These are phyloP conservation scores for Bombus superbus DNA, from an alignment of 1,140 invertebrate genomes.

Conservation along the genomic window DNA sequence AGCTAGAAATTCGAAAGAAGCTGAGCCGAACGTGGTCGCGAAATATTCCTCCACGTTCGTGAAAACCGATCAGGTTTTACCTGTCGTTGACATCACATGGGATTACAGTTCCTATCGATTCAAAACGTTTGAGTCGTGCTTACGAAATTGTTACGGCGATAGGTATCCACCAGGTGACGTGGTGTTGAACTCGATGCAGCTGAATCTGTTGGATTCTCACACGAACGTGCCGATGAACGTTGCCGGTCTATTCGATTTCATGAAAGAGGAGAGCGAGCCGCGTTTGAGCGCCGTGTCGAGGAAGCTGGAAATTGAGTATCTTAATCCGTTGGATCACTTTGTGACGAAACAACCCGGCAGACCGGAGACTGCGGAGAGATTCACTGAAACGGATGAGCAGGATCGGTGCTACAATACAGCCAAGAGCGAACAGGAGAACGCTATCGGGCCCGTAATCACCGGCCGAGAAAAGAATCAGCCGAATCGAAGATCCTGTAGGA, in stretches of 20 bases:
- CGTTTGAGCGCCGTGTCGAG: constrained; percentile 7
- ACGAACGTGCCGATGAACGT: neutral
- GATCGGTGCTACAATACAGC: neutral
- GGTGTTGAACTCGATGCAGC: constrained; percentile 56
- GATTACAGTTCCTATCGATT: constrained; percentile 49
- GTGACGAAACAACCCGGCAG: constrained; percentile 15
- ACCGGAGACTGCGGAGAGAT: constrained; percentile 46
- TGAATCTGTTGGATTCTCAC: constrained; percentile 49
- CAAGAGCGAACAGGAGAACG: neutral
- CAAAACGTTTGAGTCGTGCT: constrained; percentile 36
- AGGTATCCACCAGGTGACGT: constrained; percentile 55
- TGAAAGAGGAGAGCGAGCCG: constrained; percentile 2
- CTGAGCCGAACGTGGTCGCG: neutral
- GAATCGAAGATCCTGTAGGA: constrained; percentile 32
- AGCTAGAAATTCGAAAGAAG: too few relatives aligned
- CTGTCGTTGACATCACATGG: constrained; percentile 53
- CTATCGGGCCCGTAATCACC: constrained; percentile 29
- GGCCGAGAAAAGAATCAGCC: constrained; percentile 38
- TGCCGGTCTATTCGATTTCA: constrained; percentile 45
- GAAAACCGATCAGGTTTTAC: constrained; percentile 33
- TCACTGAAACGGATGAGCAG: constrained; percentile 46
- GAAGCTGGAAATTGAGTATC: constrained; percentile 57
- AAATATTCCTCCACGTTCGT: constrained; percentile 50
- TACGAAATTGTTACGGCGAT: constrained; percentile 38
- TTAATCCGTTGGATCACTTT: constrained; percentile 62